Base-by-base conservation (phyloP, 1,140 invertebrate genomes). In the Philaenus spumarius region DNA sequence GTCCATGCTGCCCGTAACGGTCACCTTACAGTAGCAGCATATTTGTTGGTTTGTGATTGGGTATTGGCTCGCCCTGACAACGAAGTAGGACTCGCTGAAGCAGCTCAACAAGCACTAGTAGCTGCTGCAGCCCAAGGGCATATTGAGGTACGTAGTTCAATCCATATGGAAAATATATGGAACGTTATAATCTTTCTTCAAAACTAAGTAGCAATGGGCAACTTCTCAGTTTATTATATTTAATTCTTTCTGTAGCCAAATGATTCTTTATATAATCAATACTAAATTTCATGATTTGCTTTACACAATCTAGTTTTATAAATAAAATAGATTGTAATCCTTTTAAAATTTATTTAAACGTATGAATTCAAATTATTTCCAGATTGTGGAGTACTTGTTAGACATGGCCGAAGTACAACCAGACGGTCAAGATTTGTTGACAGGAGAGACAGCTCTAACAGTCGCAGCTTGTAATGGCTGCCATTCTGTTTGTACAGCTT, bases 1-100 rank as follows among this genome's bases (percentile, higher is more conserved):
- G 88, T 95, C 0, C 90, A 96, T 69, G 93, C 94, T 1, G 90
- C 94, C 0, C 81, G 88, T 62, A 86, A 88, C 65, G 90, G 90
- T 14, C 86, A 89, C 64, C 71, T 92, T 3, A 87, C 89, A 26
- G 86, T 92, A 5, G 87, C 95, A 0, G 86, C 86, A 11, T 92
- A 91, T 67, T 76, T 96, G 5, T 72, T 95, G 24, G 87, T 88
- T 37, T 92, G 88, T 69, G 90, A 95, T 65, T 90, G 88, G 80
- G 72, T 71, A 5, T 48, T 69, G 7, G 67, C 66, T 19, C 64
- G 55, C 0, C 52, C 64, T 9, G 66, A 66, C 24, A 56, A 65
- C 23, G 77, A 79, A 46, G 73, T 81, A 7, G 67, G 72, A 2
- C 66, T 82, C 7, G 68, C 73, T 15, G 80, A 82, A 63, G 86